Base-by-base conservation (phyloP, 2,888 invertebrate genomes). In the Rhyacophila evoluta region DNA sequence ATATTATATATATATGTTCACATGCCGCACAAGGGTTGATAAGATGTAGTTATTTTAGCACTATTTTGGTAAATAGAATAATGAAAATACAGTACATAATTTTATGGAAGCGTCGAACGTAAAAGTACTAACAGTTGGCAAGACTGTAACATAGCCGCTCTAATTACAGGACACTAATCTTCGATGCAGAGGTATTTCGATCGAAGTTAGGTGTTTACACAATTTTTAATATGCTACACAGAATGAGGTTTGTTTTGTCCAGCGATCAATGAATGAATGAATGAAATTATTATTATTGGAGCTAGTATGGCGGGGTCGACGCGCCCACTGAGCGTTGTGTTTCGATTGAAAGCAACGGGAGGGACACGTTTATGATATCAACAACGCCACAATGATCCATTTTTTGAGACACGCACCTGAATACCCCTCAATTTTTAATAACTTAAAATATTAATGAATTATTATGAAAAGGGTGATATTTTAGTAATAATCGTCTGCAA, bases 261-360 rank as follows among this genome's bases (percentile, higher is more conserved):
- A 55, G 19, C 55, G 55, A 55, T 55, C 55, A 55, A 55, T 55
- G 55, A 55, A 55, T 55, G 55, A 55, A 55, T 55, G 55, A 55
- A 55, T 55, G 55, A 12, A 25, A 55, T 55, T 55, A 25, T 55
- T 55, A 55, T 55, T 55, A 55, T 25, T 55, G 55, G n/a, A 55
- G 55, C 55, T 19, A 55, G 19, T 55, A 55, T 55, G 55, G 55
- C 19, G 19, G 55, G 55, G 25, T 55, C 55, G 55, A 55, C 55
- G 55, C 19, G 55, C 55, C 15, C 55, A 55, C 55, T 19, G 19
- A 55, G 55, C 55, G 19, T 25, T 55, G 12, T 8, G 55, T 55
- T 55, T 55, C 55, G 55, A 25, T 55, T 55, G 55, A 55, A 55
- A 55, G 55, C 55, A 55, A 55, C 55, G 55, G 55, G 55, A 55